Percentiles rank a stretch among this genome's conserved stretches.
Evolutionary conservation across 2,797 vertebrate species (phyloP).

Genomic region (Podargus strigoides): DNA sequence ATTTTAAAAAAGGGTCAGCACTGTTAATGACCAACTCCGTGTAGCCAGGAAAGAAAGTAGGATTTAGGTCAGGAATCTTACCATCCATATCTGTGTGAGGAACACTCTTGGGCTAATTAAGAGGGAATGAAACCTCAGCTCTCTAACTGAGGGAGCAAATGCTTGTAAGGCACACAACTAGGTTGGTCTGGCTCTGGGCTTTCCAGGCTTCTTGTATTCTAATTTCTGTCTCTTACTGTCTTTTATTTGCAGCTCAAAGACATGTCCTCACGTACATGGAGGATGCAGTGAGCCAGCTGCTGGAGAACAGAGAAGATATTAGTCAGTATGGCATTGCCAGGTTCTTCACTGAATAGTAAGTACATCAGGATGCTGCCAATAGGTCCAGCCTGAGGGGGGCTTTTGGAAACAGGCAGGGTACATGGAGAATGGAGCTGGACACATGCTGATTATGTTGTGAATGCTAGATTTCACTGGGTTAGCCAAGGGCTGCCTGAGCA

Average conservation of each 20-base stretch:
- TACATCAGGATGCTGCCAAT: slow-evolving; percentile 48
- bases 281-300: slow-evolving; percentile 86
- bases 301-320: slow-evolving; percentile 92
- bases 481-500: neutral
- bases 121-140: neutral
- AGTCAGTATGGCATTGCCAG: slow-evolving; percentile 87
- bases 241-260: slow-evolving; percentile 80
- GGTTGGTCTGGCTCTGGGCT: neutral
- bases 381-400: neutral
- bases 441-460: slow-evolving; percentile 5
- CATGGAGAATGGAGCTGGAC: neutral
- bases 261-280: slow-evolving; percentile 91
- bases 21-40: neutral
- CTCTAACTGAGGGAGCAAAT: neutral
- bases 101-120: too few species aligned
- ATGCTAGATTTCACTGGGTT: neutral
- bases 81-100: neutral
- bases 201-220: neutral
- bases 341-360: slow-evolving; percentile 97
- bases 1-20: neutral
- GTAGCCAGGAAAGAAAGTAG: neutral
- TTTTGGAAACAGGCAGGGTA: slow-evolving; percentile 20
- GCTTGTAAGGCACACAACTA: neutral
- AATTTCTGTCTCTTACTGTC: slow-evolving; percentile 34
- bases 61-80: neutral